Evolutionary conservation across 2,113 vertebrate species (phyloP), one percentile per base, ranked within the genome.

Genomic region (Spea multiplicata): DNA sequence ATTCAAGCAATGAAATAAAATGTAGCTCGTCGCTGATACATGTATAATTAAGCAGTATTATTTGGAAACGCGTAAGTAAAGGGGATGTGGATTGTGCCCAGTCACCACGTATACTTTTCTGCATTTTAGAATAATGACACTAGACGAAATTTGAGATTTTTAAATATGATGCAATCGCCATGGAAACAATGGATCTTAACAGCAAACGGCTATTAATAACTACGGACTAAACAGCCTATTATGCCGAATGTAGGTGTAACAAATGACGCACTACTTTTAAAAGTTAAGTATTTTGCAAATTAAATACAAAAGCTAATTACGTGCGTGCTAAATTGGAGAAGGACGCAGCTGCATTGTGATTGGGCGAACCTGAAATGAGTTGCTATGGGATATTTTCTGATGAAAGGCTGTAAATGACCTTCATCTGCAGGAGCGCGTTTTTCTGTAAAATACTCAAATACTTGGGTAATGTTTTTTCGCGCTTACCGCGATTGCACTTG

Each of bases 1-100:
- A 83, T 83, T 88, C 90, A 89, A 87, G 87, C 83, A 78, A 81
- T 55, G 49, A 47, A 64, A 87, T 85, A 81, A 78, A 74, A 30
- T 80, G 76, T 46, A 65, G 5, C 13, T 44, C 16, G 30, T 59
- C 4, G 14, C 14, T 61, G 52, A 48, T 49, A 70, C 52, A 45
- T 52, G 14, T 46, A 76, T 16, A 68, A 16, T 69, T 69, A 68
- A 55, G 30, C 30, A 30, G 30, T 30, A 30, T 30, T 30, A 30
- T 30, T 30, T 30, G 30, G 2, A 30, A 30, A 30, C 30, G 30
- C 30, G 30, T 30, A 30, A 30, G 30, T 30, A 30, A 30, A 30
- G 30, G 30, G 30, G 30, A 30, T 30, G 30, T 30, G 30, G 30
- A 30, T 30, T 30, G 30, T 30, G 30, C 30, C 30, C 30, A 30